A percentile compares a stretch with the other conserved stretches of the same genome.
Conservation (phyloP, 2,113 vertebrate genomes). For the Callospermophilus lateralis region DNA sequence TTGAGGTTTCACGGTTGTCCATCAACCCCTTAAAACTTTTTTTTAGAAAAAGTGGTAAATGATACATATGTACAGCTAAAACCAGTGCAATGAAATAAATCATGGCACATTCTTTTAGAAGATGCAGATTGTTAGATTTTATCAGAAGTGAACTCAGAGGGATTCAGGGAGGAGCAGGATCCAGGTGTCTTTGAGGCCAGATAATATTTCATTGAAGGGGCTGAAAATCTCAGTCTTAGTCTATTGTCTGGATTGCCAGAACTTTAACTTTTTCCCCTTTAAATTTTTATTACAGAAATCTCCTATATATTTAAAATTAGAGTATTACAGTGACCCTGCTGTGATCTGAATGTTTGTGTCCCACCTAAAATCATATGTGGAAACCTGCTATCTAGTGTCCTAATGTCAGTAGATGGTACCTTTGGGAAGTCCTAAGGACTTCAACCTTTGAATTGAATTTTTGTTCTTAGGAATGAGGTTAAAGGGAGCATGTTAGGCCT, state of each 20-base stretch:
- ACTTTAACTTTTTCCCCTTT: not conserved
- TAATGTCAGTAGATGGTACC: not conserved
- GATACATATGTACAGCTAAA: no score
- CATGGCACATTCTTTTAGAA: not conserved
- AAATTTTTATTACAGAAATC: not conserved
- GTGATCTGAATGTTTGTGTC: not conserved
- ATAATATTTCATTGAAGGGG: not conserved
- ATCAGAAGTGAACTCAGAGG: no score
- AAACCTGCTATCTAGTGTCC: not conserved
- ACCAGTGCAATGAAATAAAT: no score
- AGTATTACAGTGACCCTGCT: not conserved
- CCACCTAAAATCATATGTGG: not conserved
- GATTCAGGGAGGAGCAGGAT: accelerated
- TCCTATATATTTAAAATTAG: not conserved
- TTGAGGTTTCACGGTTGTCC: no score
- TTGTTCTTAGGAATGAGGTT: not conserved
- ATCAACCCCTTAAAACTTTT: no score
- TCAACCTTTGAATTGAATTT: not conserved
- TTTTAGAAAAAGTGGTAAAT: not conserved
- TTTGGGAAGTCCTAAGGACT: not conserved
- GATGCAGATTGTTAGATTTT: not conserved
- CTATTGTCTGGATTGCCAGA: not conserved
- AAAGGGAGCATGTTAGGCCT: not conserved
- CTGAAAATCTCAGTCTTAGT: not conserved
- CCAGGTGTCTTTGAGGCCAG: not conserved